phyloP scores from a whole-genome alignment of 1,140 invertebrate genomes.

The Drosophila cardini region DNA sequence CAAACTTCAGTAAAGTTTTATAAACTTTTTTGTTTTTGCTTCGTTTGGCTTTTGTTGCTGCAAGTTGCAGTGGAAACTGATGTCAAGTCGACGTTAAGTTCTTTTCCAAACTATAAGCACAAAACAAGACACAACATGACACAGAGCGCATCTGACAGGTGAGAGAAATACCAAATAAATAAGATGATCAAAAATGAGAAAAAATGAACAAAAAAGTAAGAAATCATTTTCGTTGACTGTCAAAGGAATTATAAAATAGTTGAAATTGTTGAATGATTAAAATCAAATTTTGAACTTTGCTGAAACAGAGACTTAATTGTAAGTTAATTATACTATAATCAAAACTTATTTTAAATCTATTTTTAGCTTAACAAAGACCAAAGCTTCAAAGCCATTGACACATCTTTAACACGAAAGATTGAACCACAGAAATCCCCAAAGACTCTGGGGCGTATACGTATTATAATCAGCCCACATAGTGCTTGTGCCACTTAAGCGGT shows the following conservation, averaged over 20 bases:
- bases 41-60: neutral
- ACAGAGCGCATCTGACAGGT: slow-evolving; percentile 36
- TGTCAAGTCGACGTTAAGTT: slow-evolving; percentile 67
- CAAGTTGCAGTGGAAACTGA: slow-evolving; percentile 39
- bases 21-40: slow-evolving; percentile 13
- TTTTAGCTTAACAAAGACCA: neutral
- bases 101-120: slow-evolving; percentile 40
- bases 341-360: no score
- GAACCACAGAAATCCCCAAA: slow-evolving; percentile 33
- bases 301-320: neutral
- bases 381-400: slow-evolving; percentile 13
- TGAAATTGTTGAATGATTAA: neutral
- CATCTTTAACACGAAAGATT: neutral
- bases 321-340: no score
- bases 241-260: neutral
- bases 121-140: slow-evolving; percentile 35
- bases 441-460: slow-evolving; percentile 70
- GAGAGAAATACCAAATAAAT: slow-evolving; percentile 16
- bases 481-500: slow-evolving; percentile 30
- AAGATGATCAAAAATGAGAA: neutral
- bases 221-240: slow-evolving; percentile 4
- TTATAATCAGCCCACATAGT: slow-evolving; percentile 70
- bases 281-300: neutral
- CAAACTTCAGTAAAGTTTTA: slow-evolving; percentile 1
- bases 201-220: neutral